Percentiles rank a stretch among this genome's conserved stretches.
Evolutionary conservation across 2,888 invertebrate genomes (phyloP).

Genomic region (Apotomis betuletana): DNA sequence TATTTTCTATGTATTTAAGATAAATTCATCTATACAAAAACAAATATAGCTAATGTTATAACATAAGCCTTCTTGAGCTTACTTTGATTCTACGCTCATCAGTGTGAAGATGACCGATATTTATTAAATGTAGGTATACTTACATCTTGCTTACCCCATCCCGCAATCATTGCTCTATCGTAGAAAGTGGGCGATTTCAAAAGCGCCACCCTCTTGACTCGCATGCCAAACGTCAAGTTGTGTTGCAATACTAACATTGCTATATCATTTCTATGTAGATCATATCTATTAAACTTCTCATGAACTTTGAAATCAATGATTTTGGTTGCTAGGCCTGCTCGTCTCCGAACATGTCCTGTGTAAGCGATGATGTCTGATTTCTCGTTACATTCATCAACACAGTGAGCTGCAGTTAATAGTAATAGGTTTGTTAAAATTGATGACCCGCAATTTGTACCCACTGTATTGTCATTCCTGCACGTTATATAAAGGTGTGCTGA

Average conservation of each 20-base stretch:
- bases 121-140: too few relatives aligned
- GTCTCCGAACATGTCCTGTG: not conserved
- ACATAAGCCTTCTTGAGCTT: too few relatives aligned
- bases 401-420: constrained; percentile 13
- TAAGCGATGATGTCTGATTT: constrained; percentile 1
- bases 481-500: constrained; percentile 12
- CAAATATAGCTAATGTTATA: too few relatives aligned
- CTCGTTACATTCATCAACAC: not conserved
- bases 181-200: not conserved
- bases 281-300: not conserved
- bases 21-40: too few relatives aligned
- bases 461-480: not conserved
- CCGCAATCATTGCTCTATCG: not conserved
- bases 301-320: not conserved
- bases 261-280: not conserved
- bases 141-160: constrained; percentile 10
- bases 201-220: not conserved
- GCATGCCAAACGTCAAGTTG: not conserved
- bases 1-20: too few relatives aligned
- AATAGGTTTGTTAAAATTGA: constrained; percentile 11
- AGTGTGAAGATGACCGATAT: too few relatives aligned
- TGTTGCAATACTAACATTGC: not conserved
- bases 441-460: not conserved
- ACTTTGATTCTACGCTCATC: too few relatives aligned
- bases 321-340: not conserved